Evolutionary conservation across 2,888 invertebrate genomes (phyloP).

Genomic region (Podabrus alpinus): DNA sequence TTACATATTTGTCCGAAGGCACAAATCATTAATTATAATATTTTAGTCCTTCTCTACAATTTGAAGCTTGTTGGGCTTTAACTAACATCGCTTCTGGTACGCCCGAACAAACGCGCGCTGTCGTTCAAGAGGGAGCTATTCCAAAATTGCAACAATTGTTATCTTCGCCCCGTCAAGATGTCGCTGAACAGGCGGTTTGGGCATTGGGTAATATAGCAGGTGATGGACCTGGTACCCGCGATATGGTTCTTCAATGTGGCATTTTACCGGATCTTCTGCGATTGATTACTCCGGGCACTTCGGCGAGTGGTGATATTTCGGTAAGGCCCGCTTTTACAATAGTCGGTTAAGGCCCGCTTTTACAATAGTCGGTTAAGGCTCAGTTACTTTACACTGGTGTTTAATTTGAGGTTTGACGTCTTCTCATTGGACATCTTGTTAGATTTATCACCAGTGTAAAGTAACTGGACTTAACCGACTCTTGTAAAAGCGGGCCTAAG

Average conservation of each 20-base stretch:
- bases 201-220: conserved; percentile 98
- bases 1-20: conserved; percentile 5
- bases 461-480: no score
- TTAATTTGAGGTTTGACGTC: no score
- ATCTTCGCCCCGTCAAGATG: conserved; percentile 66
- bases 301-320: conserved; percentile 49
- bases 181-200: conserved; percentile 96
- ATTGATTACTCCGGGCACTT: conserved; percentile 66
- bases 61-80: conserved; percentile 96
- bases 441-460: no score
- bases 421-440: no score
- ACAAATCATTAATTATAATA: background rate
- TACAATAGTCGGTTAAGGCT: no score
- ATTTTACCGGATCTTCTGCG: conserved; percentile 73
- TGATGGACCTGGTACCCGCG: conserved; percentile 79
- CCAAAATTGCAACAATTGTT: conserved; percentile 78
- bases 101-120: conserved; percentile 85
- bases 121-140: conserved; percentile 85
- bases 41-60: conserved; percentile 76
- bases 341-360: no score
- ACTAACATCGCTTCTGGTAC: conserved; percentile 98
- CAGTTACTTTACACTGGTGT: no score
- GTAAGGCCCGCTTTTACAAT: no score
- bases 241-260: conserved; percentile 74
- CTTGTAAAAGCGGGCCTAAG: no score